These are phyloP conservation scores for Scotopteryx bipunctaria DNA, from an alignment of 2,888 invertebrate species.

Conservation along the genomic window DNA sequence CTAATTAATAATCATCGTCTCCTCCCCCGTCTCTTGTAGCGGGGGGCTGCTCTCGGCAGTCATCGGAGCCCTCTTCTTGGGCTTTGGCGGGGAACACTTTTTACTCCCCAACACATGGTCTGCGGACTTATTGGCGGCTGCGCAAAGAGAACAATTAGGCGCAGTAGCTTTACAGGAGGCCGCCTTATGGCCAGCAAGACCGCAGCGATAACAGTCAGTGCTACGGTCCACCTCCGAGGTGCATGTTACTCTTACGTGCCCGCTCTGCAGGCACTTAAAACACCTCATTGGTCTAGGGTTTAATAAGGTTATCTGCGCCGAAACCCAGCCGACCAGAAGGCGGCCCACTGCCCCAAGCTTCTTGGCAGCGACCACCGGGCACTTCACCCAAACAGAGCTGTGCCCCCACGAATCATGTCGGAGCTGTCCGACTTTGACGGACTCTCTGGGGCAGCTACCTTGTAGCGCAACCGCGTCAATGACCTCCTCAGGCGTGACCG, in stretches of 20 bases:
- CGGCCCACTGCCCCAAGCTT: constrained; percentile 1
- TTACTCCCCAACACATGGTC: not conserved
- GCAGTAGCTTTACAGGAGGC: not conserved
- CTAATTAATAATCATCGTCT: not conserved
- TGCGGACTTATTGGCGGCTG: not conserved
- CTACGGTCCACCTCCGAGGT: constrained; percentile 1
- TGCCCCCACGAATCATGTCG: too few relatives aligned
- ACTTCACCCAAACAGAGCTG: not conserved
- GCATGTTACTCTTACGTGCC: constrained; percentile 28
- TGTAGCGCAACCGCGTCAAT: constrained; percentile 11
- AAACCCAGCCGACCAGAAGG: constrained; percentile 29
- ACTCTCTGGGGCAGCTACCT: constrained; percentile 3
- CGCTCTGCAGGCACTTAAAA: constrained; percentile 28
- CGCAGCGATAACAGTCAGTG: not conserved
- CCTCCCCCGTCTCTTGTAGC: not conserved
- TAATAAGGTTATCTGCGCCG: constrained; percentile 23
- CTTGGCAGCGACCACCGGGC: constrained; percentile 11
- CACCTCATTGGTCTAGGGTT: constrained; percentile 21
- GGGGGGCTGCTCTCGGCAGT: not conserved
- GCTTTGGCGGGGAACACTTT: not conserved
- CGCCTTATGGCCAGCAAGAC: not conserved
- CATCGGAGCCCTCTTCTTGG: not conserved
- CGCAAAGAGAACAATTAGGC: not conserved
- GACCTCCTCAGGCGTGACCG: constrained; percentile 18
- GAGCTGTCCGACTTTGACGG: constrained; percentile 14